Percentiles rank a stretch among this genome's conserved stretches.
These are phyloP conservation scores for Astreopora myriophthalma DNA, from an alignment of 64 coral and sea anemone species.

Conservation along the genomic window DNA sequence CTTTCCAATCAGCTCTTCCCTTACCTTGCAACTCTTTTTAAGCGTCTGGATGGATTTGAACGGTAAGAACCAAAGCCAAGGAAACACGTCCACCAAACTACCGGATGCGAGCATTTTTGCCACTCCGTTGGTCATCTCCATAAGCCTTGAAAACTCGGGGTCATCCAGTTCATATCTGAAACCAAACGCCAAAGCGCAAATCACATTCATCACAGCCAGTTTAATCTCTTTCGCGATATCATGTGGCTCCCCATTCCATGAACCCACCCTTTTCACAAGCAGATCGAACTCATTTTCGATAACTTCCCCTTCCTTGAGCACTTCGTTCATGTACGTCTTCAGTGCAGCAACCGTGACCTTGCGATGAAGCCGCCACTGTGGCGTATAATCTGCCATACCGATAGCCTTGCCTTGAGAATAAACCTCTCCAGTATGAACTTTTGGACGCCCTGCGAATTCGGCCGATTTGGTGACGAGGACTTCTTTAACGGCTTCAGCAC, in stretches of 20 bases:
- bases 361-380: slow-evolving; percentile 11
- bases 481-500: not conserved
- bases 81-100: slow-evolving; percentile 2
- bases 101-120: slow-evolving; percentile 6
- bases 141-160: slow-evolving; percentile 43
- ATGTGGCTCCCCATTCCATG: not conserved
- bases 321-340: slow-evolving; percentile 22
- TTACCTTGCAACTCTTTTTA: slow-evolving; percentile 12
- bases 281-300: slow-evolving; percentile 21
- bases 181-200: slow-evolving; percentile 62
- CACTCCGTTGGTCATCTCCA: slow-evolving; percentile 23
- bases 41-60: not conserved
- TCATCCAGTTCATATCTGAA: slow-evolving; percentile 66
- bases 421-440: not conserved
- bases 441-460: slow-evolving; percentile 8
- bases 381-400: slow-evolving; percentile 1
- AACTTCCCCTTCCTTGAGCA: slow-evolving; percentile 1
- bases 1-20: slow-evolving; percentile 27
- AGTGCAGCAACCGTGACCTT: slow-evolving; percentile 11
- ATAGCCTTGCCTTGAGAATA: not conserved
- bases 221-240: slow-evolving; percentile 43
- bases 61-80: slow-evolving; percentile 6
- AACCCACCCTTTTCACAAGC: slow-evolving; percentile 7
- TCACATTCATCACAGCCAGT: slow-evolving; percentile 69
- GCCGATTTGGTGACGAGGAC: not conserved